Evolutionary conservation across 2,888 invertebrate species (phyloP), one percentile per base, ranked within the genome.

Genomic region (Rhogogaster chlorosoma): DNA sequence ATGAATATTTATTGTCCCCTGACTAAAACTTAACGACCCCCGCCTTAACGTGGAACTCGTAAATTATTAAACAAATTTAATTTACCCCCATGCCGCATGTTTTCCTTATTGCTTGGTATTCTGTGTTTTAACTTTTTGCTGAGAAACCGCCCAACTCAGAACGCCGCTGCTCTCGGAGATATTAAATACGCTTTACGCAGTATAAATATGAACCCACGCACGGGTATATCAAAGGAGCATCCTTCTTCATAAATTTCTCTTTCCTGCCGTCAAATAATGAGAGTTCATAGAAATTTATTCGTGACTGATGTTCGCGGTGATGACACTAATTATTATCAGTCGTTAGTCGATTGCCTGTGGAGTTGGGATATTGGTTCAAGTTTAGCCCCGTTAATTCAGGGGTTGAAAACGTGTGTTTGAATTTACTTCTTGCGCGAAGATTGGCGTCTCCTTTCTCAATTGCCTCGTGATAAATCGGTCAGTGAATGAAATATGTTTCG

Each of bases 1-100:
- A 92, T 92, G 92, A 92, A 92, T 92, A 92, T 92, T 92, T 91
- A 92, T 92, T 90, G 90, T 90, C 89, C 89, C 88, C 89, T 90
- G 89, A 90, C 88, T 90, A 89, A 91, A 90, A 90, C 89, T 90
- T 91, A 91, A 91, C 89, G 91, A 90, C 89, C 86, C 86, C 84
- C 84, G 84, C 85, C 84, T 85, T 82, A 73, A 71, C 70, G 75
- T 64, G 86, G 78, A 86, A 86, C 86, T 89, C 88, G 88, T 90
- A 90, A 91, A 92, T 91, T 91, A 89, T 91, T 88, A 88, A 90
- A 89, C 88, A 89, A 90, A 91, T 89, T 92, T 91, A 88, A 90
- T 91, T 91, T 88, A 87, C 88, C 88, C 71, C 84, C 84, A 83
- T 83, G 82, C 84, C 86, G 84, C 84, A 87, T 82, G 86, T 88